Conservation (phyloP, 2,797 vertebrate species). For the Acanthis flammea region DNA sequence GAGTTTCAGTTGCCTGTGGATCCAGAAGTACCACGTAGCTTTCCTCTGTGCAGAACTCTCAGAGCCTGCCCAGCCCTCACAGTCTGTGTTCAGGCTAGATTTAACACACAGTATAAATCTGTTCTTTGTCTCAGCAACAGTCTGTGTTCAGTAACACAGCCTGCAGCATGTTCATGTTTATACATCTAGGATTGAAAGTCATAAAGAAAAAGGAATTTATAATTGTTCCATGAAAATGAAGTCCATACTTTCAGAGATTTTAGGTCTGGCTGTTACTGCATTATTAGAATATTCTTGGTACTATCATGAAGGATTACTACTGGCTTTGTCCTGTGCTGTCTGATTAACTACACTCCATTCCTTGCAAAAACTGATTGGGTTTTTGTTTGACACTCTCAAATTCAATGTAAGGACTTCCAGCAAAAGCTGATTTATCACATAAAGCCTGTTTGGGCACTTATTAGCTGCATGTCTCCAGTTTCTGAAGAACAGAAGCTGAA, state of each 20-base stretch:
- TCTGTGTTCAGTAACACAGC: background rate
- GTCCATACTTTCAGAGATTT: background rate
- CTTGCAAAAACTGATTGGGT: background rate
- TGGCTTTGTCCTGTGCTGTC: background rate
- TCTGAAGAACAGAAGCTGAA: constrained; percentile 2
- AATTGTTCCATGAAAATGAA: background rate
- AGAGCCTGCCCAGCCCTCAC: background rate
- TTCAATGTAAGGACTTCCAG: background rate
- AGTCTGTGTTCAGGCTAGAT: background rate
- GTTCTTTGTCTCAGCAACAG: background rate
- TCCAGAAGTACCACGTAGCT: background rate
- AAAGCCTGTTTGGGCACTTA: background rate
- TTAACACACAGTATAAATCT: background rate
- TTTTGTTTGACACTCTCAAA: background rate
- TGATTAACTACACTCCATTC: background rate
- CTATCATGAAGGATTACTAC: background rate
- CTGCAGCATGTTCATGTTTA: background rate
- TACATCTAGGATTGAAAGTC: background rate
- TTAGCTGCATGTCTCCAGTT: background rate
- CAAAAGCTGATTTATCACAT: background rate
- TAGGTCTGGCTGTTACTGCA: background rate
- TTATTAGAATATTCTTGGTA: background rate
- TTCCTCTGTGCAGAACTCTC: background rate
- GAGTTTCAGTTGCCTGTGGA: background rate
- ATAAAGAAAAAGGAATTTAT: background rate